A percentile compares a stretch with the other conserved stretches of the same genome.
Conservation (phyloP, 2,888 invertebrate species). For the Autographa pulchrina region DNA sequence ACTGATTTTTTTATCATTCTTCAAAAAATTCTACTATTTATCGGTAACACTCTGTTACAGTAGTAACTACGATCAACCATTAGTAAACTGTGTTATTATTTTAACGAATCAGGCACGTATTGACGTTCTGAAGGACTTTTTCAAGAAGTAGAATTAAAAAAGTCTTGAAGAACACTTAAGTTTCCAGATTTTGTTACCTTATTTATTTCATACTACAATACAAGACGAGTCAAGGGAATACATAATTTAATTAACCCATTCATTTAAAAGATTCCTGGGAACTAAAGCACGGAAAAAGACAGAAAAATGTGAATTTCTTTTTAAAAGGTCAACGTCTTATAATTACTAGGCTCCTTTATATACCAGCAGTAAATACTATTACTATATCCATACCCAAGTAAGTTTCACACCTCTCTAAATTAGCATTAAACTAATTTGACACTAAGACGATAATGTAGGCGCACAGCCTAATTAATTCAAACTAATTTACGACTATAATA, state of each 20-base stretch:
- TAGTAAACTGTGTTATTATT: too few relatives aligned
- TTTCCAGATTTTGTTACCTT: too few relatives aligned
- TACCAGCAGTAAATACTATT: not conserved
- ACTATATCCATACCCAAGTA: not conserved
- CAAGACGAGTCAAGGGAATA: too few relatives aligned
- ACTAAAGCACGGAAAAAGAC: not conserved
- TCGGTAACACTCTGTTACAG: too few relatives aligned
- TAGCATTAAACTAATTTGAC: slow-evolving; percentile 31
- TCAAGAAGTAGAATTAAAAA: too few relatives aligned
- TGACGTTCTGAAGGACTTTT: too few relatives aligned
- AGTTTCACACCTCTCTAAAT: slow-evolving; percentile 33
- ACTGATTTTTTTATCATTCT: too few relatives aligned
- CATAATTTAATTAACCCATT: not conserved
- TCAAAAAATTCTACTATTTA: too few relatives aligned
- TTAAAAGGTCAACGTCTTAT: not conserved
- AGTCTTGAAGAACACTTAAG: too few relatives aligned
- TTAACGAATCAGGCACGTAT: too few relatives aligned
- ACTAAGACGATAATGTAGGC: slow-evolving; percentile 32
- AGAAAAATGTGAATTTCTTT: not conserved
- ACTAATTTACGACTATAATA: slow-evolving; percentile 39
- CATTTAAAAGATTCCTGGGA: not conserved
- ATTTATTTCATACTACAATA: too few relatives aligned
- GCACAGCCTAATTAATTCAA: slow-evolving; percentile 50
- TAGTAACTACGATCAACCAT: too few relatives aligned
- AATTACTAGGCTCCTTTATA: not conserved